These are phyloP conservation scores for Hymenopus coronatus DNA, from an alignment of 2,888 invertebrate species.

Conservation along the genomic window DNA sequence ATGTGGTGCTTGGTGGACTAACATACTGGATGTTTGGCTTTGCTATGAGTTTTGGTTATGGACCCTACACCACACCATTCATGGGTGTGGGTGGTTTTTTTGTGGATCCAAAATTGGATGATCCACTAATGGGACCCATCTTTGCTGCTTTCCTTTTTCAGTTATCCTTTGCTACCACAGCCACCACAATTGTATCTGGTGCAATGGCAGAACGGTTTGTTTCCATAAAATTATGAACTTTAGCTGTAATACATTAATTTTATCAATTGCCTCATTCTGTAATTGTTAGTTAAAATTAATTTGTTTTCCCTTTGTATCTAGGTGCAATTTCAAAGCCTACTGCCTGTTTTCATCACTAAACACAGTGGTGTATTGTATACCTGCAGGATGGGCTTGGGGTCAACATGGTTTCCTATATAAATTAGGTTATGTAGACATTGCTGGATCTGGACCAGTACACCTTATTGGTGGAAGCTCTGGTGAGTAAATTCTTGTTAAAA, in stretches of 20 bases:
- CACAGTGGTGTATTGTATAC: constrained; percentile 86
- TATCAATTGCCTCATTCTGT: background rate
- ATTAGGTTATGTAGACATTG: constrained; percentile 87
- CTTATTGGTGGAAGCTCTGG: constrained; percentile 69
- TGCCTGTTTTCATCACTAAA: constrained; percentile 86
- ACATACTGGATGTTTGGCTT: constrained; percentile 96
- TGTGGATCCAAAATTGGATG: constrained; percentile 69
- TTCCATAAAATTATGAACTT: background rate
- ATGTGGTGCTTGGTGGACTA: constrained; percentile 86
- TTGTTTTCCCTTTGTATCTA: constrained; percentile 43
- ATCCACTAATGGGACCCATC: constrained; percentile 77
- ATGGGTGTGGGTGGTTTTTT: constrained; percentile 77
- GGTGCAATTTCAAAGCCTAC: constrained; percentile 88
- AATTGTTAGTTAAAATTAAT: background rate
- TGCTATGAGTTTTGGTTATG: constrained; percentile 83
- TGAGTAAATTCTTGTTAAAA: constrained; percentile 33
- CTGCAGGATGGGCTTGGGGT: constrained; percentile 93
- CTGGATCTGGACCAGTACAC: constrained; percentile 89
- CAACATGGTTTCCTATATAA: constrained; percentile 80
- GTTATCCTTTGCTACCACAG: constrained; percentile 83
- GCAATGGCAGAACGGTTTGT: constrained; percentile 88
- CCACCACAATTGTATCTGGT: constrained; percentile 89
- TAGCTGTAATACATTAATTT: background rate
- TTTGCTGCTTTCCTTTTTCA: constrained; percentile 90
- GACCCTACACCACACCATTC: constrained; percentile 52